Conservation (phyloP, 2,797 vertebrate species). For the Epinephelus awoara region DNA sequence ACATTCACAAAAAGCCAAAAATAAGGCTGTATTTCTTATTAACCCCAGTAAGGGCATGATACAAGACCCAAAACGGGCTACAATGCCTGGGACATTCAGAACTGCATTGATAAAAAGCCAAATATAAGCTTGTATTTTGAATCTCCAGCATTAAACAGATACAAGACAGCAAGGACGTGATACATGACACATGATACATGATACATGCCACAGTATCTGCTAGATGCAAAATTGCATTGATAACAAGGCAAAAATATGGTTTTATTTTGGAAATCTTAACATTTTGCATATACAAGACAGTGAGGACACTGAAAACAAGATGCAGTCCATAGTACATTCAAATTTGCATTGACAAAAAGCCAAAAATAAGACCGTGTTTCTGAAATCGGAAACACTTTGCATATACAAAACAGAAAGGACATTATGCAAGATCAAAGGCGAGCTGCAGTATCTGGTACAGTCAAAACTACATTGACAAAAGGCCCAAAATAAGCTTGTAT, state of each 20-base stretch:
- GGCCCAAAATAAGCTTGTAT: not conserved
- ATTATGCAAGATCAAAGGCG: not conserved
- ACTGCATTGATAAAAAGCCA: not conserved
- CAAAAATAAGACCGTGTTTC: not conserved
- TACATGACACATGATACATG: too few species aligned
- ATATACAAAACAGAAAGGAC: not conserved
- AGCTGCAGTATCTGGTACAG: not conserved
- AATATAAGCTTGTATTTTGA: too few species aligned
- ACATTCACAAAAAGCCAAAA: not conserved
- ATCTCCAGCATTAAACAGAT: too few species aligned
- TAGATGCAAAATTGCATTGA: too few species aligned
- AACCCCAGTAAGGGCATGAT: not conserved
- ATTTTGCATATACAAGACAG: too few species aligned
- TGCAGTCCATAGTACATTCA: not conserved
- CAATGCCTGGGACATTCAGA: not conserved
- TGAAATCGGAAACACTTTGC: not conserved
- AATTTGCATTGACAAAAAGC: not conserved
- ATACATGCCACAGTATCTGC: too few species aligned
- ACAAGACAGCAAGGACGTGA: too few species aligned
- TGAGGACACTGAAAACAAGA: not conserved
- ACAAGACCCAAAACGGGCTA: not conserved
- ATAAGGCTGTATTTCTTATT: not conserved
- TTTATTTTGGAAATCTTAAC: too few species aligned
- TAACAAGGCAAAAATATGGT: too few species aligned
- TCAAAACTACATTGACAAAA: not conserved